Conservation (phyloP, 1,140 invertebrate genomes). For the Trachymyrmex septentrionalis region DNA sequence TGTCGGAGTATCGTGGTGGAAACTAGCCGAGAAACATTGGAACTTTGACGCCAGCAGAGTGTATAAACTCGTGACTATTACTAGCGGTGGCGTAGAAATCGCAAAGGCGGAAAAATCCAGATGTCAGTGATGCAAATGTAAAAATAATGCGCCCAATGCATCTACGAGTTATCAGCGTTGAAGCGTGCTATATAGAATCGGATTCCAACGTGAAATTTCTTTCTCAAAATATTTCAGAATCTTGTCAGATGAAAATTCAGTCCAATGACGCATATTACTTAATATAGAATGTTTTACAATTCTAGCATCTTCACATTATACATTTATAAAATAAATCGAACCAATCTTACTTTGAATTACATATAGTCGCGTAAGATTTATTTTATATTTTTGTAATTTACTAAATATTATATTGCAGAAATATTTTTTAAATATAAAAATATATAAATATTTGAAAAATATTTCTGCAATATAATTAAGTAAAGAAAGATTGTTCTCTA, state of each 20-base stretch:
- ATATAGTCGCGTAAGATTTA: background rate
- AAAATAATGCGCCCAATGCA: conserved; percentile 23
- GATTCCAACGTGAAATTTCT: conserved; percentile 17
- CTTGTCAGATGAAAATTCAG: background rate
- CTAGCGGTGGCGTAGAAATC: conserved; percentile 14
- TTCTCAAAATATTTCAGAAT: background rate
- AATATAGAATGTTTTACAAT: background rate
- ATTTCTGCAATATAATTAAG: background rate
- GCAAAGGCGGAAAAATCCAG: background rate
- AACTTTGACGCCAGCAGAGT: conserved; percentile 52
- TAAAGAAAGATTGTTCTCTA: background rate
- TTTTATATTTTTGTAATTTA: background rate
- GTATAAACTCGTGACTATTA: conserved; percentile 62
- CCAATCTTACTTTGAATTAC: background rate
- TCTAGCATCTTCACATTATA: background rate
- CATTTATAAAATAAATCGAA: background rate
- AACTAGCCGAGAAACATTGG: conserved; percentile 48
- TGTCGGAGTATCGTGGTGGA: conserved; percentile 40
- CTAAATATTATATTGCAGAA: too few species aligned
- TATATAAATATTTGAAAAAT: too few species aligned
- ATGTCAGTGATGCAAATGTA: conserved; percentile 46
- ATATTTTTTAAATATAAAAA: too few species aligned
- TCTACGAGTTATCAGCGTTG: conserved; percentile 38
- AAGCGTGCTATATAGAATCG: conserved; percentile 2
- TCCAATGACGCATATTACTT: background rate